Percentiles rank a stretch among this genome's conserved stretches.
Evolutionary conservation across 2,797 vertebrate genomes (phyloP).

Genomic region (Sebastes taczanowskii): DNA sequence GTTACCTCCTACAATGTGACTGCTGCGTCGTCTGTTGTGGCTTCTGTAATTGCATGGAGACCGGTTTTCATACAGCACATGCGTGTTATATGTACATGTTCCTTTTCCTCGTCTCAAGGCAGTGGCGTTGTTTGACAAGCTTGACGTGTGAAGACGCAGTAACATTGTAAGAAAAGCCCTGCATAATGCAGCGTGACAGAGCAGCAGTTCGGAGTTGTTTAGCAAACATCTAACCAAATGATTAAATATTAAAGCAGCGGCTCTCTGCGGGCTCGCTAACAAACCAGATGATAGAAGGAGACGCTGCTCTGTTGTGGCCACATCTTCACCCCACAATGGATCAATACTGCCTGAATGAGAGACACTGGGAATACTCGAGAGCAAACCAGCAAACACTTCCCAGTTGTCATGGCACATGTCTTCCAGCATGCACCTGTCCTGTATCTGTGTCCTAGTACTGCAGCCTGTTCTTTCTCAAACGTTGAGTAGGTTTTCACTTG

Average conservation of each 20-base stretch:
- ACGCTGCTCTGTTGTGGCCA: conserved; percentile 32
- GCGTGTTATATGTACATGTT: not conserved
- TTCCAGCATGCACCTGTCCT: conserved; percentile 17
- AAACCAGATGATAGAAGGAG: conserved; percentile 37
- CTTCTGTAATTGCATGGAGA: conserved; percentile 13
- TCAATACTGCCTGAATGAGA: conserved; percentile 45
- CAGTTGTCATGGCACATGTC: conserved; percentile 7
- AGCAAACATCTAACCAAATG: conserved; percentile 57
- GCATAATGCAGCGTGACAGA: conserved; percentile 62
- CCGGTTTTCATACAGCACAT: conserved; percentile 14
- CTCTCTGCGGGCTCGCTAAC: conserved; percentile 13
- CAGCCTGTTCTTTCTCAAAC: not conserved
- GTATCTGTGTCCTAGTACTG: conserved; percentile 1
- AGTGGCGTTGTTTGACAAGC: conserved; percentile 21
- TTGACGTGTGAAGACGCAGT: conserved; percentile 38
- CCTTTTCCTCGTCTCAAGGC: not conserved
- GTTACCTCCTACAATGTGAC: conserved; percentile 54
- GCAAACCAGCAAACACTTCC: conserved; percentile 16
- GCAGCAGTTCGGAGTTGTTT: conserved; percentile 57
- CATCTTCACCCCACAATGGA: conserved; percentile 35
- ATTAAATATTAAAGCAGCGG: conserved; percentile 63
- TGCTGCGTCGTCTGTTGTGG: conserved; percentile 30
- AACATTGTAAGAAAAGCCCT: conserved; percentile 36
- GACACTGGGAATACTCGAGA: conserved; percentile 17
- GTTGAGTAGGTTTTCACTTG: not conserved